These are phyloP conservation scores for Bothrops jararaca DNA, from an alignment of 2,113 vertebrate species.

Conservation along the genomic window DNA sequence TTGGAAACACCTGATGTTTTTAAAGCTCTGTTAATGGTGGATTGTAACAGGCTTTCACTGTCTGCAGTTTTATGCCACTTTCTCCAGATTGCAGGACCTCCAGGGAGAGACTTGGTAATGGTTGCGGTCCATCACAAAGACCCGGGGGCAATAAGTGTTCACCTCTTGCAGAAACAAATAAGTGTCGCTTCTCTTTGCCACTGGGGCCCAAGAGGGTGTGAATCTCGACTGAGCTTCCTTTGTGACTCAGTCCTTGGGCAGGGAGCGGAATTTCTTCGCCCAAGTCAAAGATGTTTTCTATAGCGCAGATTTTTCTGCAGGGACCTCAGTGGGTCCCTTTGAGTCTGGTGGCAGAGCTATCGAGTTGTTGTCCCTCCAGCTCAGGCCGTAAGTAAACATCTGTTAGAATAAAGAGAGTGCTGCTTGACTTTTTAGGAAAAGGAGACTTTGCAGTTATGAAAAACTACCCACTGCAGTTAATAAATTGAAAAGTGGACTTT, in stretches of 20 bases:
- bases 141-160: neutral
- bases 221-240: neutral
- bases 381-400: neutral
- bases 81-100: neutral
- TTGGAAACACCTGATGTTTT: neutral
- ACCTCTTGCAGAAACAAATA: neutral
- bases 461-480: neutral
- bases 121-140: neutral
- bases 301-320: neutral
- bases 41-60: rapidly evolving
- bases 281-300: neutral
- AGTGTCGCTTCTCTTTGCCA: neutral
- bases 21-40: neutral
- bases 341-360: neutral
- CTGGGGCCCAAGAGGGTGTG: neutral
- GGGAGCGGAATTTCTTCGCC: neutral
- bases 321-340: neutral
- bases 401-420: neutral
- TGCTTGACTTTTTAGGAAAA: neutral
- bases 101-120: neutral
- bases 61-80: neutral
- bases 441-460: neutral
- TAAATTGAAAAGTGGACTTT: neutral
- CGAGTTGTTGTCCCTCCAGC: neutral
- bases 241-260: neutral